Percentiles rank a stretch among this genome's conserved stretches.
Evolutionary conservation across 2,113 vertebrate genomes (phyloP).

Genomic region (Myotis lucifugus): DNA sequence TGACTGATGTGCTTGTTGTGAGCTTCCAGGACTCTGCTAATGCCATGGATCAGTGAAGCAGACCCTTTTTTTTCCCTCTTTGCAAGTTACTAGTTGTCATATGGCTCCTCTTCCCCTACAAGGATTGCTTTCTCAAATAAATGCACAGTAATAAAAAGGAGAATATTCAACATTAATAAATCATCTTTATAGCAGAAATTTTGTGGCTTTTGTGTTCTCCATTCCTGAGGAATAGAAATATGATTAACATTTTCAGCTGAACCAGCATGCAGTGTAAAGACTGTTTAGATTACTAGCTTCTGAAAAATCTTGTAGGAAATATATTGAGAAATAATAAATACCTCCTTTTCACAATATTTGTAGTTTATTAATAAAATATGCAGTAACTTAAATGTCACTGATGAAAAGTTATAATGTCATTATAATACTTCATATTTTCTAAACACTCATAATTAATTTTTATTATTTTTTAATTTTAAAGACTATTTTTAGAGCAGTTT

Average conservation of each 20-base stretch:
- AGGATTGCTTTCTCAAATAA: slow-evolving; percentile 78
- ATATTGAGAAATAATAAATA: not conserved
- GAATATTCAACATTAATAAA: slow-evolving; percentile 80
- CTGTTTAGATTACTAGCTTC: not conserved
- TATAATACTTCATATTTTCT: slow-evolving; percentile 18
- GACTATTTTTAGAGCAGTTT: not conserved
- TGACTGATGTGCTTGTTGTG: slow-evolving; percentile 74
- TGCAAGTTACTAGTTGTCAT: slow-evolving; percentile 81
- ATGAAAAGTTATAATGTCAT: not conserved
- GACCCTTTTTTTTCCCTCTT: slow-evolving; percentile 70
- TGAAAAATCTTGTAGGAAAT: not conserved
- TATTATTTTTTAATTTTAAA: not conserved
- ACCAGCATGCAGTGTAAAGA: slow-evolving; percentile 12
- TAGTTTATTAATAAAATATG: slow-evolving; percentile 8
- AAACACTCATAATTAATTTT: not conserved
- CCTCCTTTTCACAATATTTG: not conserved
- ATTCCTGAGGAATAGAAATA: slow-evolving; percentile 67
- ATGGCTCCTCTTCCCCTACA: slow-evolving; percentile 77
- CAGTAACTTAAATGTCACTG: not conserved
- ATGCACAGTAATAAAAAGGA: slow-evolving; percentile 79
- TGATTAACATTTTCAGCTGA: slow-evolving; percentile 63
- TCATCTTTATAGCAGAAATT: slow-evolving; percentile 75
- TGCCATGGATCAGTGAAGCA: slow-evolving; percentile 80
- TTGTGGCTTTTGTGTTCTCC: slow-evolving; percentile 57
- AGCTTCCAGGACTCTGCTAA: slow-evolving; percentile 72